These are phyloP conservation scores for Xiphias gladius DNA, from an alignment of 2,113 vertebrate species.

Conservation along the genomic window DNA sequence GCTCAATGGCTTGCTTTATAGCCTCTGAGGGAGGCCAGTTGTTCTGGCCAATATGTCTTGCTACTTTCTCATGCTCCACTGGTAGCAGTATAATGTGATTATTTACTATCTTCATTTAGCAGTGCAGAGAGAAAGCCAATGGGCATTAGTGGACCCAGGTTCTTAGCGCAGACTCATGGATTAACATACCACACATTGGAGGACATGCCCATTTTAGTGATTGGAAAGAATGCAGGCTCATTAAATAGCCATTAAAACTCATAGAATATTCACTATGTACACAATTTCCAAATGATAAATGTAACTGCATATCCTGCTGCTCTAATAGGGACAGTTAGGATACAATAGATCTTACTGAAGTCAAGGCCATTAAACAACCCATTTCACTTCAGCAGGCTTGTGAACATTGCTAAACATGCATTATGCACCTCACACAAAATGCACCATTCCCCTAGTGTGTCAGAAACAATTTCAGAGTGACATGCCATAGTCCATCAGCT, in stretches of 20 bases:
- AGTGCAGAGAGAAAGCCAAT: conserved; percentile 65
- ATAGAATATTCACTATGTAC: conserved; percentile 48
- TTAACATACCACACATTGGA: conserved; percentile 51
- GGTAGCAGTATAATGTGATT: conserved; percentile 66
- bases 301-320: conserved; percentile 29
- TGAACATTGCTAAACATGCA: conserved; percentile 38
- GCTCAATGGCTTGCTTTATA: conserved; percentile 57
- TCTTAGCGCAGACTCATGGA: conserved; percentile 70
- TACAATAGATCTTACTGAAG: conserved; percentile 46
- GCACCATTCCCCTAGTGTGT: conserved; percentile 28
- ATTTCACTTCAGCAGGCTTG: conserved; percentile 34
- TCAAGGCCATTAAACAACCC: conserved; percentile 48
- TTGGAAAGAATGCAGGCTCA: conserved; percentile 53
- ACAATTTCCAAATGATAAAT: conserved; percentile 58
- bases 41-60: conserved; percentile 66
- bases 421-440: conserved; percentile 27
- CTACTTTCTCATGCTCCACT: conserved; percentile 40
- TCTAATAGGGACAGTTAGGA: conserved; percentile 59
- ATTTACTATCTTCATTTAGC: conserved; percentile 76
- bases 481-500: conserved; percentile 20
- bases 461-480: conserved; percentile 26
- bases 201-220: conserved; percentile 57
- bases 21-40: conserved; percentile 40
- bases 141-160: conserved; percentile 65
- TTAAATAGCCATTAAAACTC: conserved; percentile 66